These are phyloP conservation scores for Homarus americanus DNA, from an alignment of 1,140 invertebrate genomes.

Conservation along the genomic window DNA sequence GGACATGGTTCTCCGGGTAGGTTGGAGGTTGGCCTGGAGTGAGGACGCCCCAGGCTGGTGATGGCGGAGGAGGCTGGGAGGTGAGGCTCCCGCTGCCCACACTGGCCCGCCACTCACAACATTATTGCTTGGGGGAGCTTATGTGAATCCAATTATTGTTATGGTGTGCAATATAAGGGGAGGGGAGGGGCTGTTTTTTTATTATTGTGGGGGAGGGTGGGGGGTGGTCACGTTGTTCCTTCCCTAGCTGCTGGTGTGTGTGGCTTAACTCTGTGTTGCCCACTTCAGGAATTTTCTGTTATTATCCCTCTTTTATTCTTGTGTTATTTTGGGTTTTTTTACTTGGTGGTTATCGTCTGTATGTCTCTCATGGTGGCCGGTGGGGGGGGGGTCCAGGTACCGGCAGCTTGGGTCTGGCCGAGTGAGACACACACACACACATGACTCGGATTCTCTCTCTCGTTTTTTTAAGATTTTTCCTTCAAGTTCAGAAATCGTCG, in stretches of 20 bases:
- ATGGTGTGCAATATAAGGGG: constrained; percentile 23
- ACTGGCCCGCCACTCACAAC: background rate
- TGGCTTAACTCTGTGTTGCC: background rate
- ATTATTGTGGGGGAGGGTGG: too few relatives aligned
- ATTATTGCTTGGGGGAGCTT: constrained; percentile 19
- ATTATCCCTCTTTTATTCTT: background rate
- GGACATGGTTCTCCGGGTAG: too few relatives aligned
- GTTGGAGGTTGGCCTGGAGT: too few relatives aligned
- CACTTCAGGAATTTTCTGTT: background rate
- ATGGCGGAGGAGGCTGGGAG: background rate
- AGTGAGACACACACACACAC: too few relatives aligned
- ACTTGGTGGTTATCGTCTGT: background rate
- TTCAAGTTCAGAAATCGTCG: background rate
- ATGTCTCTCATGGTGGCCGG: background rate
- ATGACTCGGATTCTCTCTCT: too few relatives aligned
- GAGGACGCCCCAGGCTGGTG: background rate
- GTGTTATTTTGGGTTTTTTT: background rate
- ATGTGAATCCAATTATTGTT: constrained; percentile 48
- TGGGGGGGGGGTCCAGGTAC: background rate
- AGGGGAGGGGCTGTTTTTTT: too few relatives aligned
- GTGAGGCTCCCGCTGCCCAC: background rate
- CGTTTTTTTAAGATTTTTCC: too few relatives aligned
- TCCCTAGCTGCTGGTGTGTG: background rate
- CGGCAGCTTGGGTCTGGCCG: background rate
- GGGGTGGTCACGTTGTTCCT: background rate